Evolutionary conservation across 2,797 vertebrate genomes (phyloP), one percentile per base, ranked within the genome.

Genomic region (Parotocinclus haroldoi): DNA sequence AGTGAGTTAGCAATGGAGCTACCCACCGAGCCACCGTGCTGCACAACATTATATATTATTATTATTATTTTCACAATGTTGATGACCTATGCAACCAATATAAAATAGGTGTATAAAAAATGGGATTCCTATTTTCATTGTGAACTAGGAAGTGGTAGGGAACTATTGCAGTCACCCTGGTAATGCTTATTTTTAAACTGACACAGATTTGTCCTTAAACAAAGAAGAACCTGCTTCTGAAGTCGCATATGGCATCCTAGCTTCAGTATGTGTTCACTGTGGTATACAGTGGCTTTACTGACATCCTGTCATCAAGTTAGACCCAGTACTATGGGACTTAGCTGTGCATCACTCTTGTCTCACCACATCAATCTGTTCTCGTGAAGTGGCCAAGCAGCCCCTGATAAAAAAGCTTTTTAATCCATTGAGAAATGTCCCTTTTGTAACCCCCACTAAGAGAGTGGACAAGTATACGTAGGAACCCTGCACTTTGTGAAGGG

Each of bases 391-490:
- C 82, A 75, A 81, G 79, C 83, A 85, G 60, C 62, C 72, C 53
- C 66, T 82, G 86, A 88, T 89, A 88, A 89, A 86, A 86, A 89
- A 85, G 82, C 87, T 85, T 89, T 89, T 90, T 88, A 89, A 88
- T 88, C 81, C 84, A 87, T 79, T 67, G 77, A 83, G 81, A 86
- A 84, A 66, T 74, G 81, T 84, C 86, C 81, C 79, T 54, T 48
- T 38, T 51, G 65, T 63, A 56, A 58, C 79, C 82, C 74, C 80
- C 78, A 77, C 74, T 60, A 11, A 77, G 76, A 77, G 74, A 36
- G 7, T 27, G 38, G 66, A 54, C 56, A 42, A 62, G 61, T 49
- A 61, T 63, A 58, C 56, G 80, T 79, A 78, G 80, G 78, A 73
- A 76, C 82, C 80, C 76, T 73, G 71, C 82, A 81, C 82, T 86